These are phyloP conservation scores for Galagoides demidoff DNA, from an alignment of 2,797 vertebrate species.

Conservation along the genomic window DNA sequence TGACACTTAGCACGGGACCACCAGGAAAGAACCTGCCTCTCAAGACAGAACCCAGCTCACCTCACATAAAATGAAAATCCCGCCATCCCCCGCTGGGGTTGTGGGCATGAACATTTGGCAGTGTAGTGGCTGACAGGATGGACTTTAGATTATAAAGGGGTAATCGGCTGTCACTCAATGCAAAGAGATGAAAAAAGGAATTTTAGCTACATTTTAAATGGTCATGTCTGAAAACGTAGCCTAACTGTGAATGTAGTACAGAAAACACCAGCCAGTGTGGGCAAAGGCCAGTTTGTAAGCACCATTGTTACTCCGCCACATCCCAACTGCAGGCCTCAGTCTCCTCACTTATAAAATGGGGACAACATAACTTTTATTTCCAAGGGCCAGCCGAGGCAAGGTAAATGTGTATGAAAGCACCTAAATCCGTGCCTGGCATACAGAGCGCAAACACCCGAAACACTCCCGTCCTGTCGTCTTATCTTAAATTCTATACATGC, in stretches of 20 bases:
- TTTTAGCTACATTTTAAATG: background rate
- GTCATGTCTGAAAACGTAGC: background rate
- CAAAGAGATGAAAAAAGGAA: background rate
- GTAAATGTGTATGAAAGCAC: background rate
- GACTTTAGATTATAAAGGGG: background rate
- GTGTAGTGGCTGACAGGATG: background rate
- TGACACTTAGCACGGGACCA: background rate
- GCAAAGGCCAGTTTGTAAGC: fast-evolving
- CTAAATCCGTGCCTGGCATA: background rate
- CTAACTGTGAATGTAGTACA: background rate
- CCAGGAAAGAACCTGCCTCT: background rate
- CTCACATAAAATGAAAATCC: background rate
- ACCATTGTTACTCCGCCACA: background rate
- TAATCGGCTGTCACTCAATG: background rate
- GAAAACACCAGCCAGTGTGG: background rate
- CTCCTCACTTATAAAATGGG: background rate
- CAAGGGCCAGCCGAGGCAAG: background rate
- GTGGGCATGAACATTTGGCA: background rate
- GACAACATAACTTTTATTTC: background rate
- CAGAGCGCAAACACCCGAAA: background rate
- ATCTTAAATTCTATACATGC: background rate
- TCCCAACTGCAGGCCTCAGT: conserved; percentile 27
- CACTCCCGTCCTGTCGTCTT: background rate
- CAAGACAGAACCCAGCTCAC: background rate
- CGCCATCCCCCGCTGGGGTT: background rate